Evolutionary conservation across 2,888 invertebrate species (phyloP), one percentile per base, ranked within the genome.

Genomic region (Troilus luridus): DNA sequence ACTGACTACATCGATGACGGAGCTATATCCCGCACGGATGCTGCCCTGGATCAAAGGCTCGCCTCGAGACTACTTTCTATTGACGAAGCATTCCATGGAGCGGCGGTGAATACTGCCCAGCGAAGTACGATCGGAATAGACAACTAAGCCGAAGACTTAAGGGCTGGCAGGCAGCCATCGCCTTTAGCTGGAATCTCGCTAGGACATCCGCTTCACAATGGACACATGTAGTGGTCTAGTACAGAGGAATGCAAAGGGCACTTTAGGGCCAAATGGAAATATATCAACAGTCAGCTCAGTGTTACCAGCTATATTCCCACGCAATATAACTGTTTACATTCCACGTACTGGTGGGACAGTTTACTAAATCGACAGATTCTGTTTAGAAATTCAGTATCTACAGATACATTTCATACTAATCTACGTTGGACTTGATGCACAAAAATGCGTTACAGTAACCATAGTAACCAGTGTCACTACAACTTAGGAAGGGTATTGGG

Each of bases 41-140:
- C 72, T 77, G 72, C 19, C 7, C 72, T 77, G 72, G 72, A 77
- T 77, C 72, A 77, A 77, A 77, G 72, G n/a, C 72, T 67, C 6
- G 7, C 27, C 27, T 77, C 72, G 8, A 85, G 85, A 85, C 85
- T 85, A 56, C 85, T 85, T 85, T 85, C 85, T 85, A 85, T 85
- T 85, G 85, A 56, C 14, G 56, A 85, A 58, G 85, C 85, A 54
- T 58, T 54, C 56, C 85, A 54, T 0, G 56, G 54, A 85, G n/a
- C 56, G 85, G 21, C 85, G 56, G 56, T 85, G 85, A 85, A 85
- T 85, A 58, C 85, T 56, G 54, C n/a, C 85, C 21, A 11, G 56
- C 21, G 85, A 85, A 85, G 85, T 85, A 85, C 85, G 85, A n/a
- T 58, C 85, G 85, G 85, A 85, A 85, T 85, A 85, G 85, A 85